These are phyloP conservation scores for Acipenser oxyrinchus DNA, from an alignment of 2,797 vertebrate genomes.

Conservation along the genomic window DNA sequence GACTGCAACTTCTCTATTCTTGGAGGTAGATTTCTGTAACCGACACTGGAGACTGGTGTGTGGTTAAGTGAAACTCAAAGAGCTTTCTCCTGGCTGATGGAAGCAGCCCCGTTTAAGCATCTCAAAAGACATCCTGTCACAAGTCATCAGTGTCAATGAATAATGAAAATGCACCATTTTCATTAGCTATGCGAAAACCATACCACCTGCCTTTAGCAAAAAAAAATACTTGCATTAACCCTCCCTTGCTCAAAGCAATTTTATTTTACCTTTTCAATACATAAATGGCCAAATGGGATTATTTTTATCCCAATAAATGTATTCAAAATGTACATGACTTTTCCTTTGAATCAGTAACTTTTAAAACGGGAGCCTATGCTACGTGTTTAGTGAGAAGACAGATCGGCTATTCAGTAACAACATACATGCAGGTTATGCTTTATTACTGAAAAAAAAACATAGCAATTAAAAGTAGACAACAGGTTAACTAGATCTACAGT, in stretches of 20 bases:
- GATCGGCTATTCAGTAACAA: too few relatives aligned
- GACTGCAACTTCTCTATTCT: slow-evolving; percentile 2
- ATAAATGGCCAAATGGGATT: too few relatives aligned
- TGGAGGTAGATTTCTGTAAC: slow-evolving; percentile 3
- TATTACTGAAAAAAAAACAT: too few relatives aligned
- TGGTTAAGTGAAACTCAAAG: slow-evolving; percentile 4
- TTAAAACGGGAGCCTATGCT: too few relatives aligned
- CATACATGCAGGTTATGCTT: too few relatives aligned
- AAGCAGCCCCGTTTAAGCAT: slow-evolving; percentile 35
- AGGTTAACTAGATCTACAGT: too few relatives aligned
- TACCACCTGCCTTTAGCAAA: slow-evolving; percentile 21
- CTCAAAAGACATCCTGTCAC: slow-evolving; percentile 40
- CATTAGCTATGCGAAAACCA: slow-evolving; percentile 28
- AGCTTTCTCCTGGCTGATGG: slow-evolving; percentile 29
- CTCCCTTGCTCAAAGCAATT: background rate
- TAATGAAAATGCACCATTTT: slow-evolving; percentile 40
- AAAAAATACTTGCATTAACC: background rate
- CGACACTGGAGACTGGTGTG: background rate
- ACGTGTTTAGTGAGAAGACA: too few relatives aligned
- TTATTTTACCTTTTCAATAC: background rate
- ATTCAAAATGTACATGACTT: too few relatives aligned
- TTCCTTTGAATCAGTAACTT: too few relatives aligned
- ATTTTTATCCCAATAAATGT: too few relatives aligned
- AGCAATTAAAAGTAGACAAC: too few relatives aligned
- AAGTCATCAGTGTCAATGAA: slow-evolving; percentile 40